phyloP scores from a whole-genome alignment of 2,797 vertebrate species.

The Orestias chungarensis region DNA sequence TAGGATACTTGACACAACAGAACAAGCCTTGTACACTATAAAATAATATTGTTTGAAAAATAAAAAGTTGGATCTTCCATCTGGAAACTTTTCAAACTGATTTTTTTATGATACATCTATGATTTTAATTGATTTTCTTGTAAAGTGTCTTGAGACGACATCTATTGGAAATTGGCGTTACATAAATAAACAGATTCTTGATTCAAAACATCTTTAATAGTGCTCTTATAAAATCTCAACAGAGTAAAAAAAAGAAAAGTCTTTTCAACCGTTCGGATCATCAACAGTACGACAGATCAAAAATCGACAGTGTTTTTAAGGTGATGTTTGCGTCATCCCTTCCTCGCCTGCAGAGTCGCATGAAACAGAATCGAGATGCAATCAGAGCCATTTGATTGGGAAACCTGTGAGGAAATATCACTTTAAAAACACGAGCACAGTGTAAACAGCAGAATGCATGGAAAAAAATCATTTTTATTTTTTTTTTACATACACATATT shows the following conservation, averaged over 20 bases:
- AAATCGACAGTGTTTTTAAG: conserved; percentile 36
- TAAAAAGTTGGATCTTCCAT: too few species aligned
- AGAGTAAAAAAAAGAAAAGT: conserved; percentile 65
- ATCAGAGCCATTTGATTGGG: not conserved
- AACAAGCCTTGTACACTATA: too few species aligned
- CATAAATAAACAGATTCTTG: too few species aligned
- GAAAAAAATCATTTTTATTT: not conserved
- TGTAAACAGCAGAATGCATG: conserved; percentile 59
- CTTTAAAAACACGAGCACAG: conserved; percentile 51
- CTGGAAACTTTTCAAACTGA: too few species aligned
- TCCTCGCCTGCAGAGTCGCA: not conserved
- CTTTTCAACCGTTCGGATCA: conserved; percentile 40
- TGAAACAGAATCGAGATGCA: not conserved
- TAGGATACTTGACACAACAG: too few species aligned
- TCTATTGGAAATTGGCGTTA: too few species aligned
- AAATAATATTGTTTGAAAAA: too few species aligned
- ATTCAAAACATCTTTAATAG: conserved; percentile 68
- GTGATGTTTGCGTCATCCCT: conserved; percentile 32
- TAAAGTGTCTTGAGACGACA: too few species aligned
- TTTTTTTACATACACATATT: not conserved
- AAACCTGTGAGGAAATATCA: conserved; percentile 37
- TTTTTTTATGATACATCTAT: too few species aligned
- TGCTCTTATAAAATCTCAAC: conserved; percentile 68
- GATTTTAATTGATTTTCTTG: too few species aligned
- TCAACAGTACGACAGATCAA: conserved; percentile 17